These are phyloP conservation scores for Lepilemur ruficaudatus DNA, from an alignment of 2,797 vertebrate genomes.

Conservation along the genomic window DNA sequence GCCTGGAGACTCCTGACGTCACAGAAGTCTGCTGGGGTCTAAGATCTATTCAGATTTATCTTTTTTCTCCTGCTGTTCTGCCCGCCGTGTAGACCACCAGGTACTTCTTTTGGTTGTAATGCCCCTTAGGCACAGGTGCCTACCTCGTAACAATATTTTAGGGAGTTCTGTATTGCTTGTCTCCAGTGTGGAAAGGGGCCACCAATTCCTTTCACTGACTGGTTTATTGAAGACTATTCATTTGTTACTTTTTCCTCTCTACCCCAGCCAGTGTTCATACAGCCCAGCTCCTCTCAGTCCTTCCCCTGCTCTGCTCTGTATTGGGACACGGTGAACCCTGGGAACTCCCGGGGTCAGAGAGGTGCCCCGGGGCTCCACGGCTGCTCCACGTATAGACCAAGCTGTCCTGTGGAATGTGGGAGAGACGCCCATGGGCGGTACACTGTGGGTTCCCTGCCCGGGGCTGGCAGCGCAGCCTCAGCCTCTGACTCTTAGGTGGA, in stretches of 20 bases:
- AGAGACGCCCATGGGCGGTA: fast-evolving
- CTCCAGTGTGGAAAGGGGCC: neutral
- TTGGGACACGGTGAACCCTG: neutral
- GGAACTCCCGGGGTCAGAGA: neutral
- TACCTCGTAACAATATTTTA: neutral
- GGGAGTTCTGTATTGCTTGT: neutral
- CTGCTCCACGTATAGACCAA: neutral
- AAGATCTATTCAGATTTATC: no score
- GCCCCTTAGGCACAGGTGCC: neutral
- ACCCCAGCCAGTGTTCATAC: neutral
- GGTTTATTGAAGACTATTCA: neutral
- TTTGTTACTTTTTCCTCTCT: neutral
- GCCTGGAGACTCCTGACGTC: neutral
- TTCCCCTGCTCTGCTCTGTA: neutral
- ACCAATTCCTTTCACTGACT: neutral
- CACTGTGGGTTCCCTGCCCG: neutral
- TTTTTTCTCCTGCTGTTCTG: neutral
- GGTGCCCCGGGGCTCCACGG: neutral
- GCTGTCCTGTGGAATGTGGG: neutral
- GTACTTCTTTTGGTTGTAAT: neutral
- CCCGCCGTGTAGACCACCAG: neutral
- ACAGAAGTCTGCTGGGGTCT: neutral
- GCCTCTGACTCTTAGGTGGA: neutral
- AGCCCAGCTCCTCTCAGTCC: neutral
- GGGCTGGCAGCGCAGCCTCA: neutral